phyloP scores from a whole-genome alignment of 2,888 invertebrate species.

The Onchidella celtica region DNA sequence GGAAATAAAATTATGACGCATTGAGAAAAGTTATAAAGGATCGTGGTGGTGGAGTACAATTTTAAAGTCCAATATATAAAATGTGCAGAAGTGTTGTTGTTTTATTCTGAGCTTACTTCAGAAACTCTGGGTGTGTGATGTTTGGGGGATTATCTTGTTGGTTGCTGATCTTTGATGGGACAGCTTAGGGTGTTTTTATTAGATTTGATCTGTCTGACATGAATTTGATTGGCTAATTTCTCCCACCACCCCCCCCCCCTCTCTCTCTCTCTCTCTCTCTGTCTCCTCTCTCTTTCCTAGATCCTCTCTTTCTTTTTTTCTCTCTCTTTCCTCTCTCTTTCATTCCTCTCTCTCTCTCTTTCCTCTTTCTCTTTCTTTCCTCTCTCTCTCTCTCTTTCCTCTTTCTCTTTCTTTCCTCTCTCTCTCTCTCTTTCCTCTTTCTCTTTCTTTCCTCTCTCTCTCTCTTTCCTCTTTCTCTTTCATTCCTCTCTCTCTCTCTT shows the following conservation, averaged over 20 bases:
- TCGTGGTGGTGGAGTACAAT: too few species aligned
- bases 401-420: not conserved
- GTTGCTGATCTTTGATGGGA: too few species aligned
- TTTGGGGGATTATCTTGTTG: too few species aligned
- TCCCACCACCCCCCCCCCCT: slow-evolving; percentile 3
- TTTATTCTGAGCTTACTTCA: too few species aligned
- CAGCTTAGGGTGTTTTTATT: too few species aligned
- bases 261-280: slow-evolving; percentile 19
- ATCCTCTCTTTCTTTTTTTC: not conserved
- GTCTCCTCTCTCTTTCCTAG: not conserved
- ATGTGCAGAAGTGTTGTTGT: too few species aligned
- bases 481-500: not conserved
- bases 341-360: not conserved
- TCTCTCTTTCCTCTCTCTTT: not conserved
- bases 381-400: not conserved
- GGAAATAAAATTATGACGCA: not conserved
- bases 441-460: not conserved
- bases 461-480: not conserved
- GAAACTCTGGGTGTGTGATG: too few species aligned
- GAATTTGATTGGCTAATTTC: too few species aligned
- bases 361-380: not conserved
- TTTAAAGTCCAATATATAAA: too few species aligned
- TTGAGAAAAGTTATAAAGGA: not conserved
- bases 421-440: not conserved
- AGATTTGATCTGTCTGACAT: too few species aligned